Percentiles rank a stretch among this genome's conserved stretches.
phyloP scores from a whole-genome alignment of 2,888 invertebrate species.

The Venustoraphidia nigricollis region DNA sequence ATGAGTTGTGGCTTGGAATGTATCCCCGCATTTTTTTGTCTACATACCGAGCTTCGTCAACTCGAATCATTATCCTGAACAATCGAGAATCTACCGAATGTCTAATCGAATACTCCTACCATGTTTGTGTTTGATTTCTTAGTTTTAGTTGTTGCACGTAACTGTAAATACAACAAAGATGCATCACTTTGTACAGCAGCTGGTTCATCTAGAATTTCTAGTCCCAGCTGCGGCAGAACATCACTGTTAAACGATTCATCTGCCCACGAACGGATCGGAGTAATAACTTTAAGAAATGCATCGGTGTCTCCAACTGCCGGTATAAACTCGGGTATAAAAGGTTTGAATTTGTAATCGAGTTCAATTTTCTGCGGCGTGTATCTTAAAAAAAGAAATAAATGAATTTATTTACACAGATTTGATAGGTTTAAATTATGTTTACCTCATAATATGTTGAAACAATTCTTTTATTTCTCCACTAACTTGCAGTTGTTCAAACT shows the following conservation, averaged over 20 bases:
- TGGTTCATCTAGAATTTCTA: conserved; percentile 86
- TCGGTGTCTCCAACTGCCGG: conserved; percentile 98
- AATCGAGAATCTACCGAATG: no score
- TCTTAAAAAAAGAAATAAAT: conserved; percentile 30
- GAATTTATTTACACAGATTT: neutral
- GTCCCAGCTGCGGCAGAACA: conserved; percentile 33
- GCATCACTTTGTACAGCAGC: conserved; percentile 90
- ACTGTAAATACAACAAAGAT: conserved; percentile 80
- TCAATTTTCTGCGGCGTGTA: conserved; percentile 88
- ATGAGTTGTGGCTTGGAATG: no score
- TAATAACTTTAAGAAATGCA: conserved; percentile 84
- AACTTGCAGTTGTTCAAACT: conserved; percentile 69
- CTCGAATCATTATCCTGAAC: no score
- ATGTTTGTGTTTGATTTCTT: conserved; percentile 16
- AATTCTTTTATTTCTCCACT: conserved; percentile 77
- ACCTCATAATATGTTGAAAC: conserved; percentile 82
- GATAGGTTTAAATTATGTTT: neutral
- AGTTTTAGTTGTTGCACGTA: conserved; percentile 53
- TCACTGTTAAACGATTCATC: conserved; percentile 17
- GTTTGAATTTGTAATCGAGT: conserved; percentile 76
- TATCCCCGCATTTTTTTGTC: no score
- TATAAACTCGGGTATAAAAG: conserved; percentile 92
- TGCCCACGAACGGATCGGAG: conserved; percentile 48
- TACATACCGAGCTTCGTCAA: no score
- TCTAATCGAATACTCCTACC: conserved; percentile 4